Base-by-base conservation (phyloP, 35 echinoderm and acorn worm species). In the Patiria miniata region DNA sequence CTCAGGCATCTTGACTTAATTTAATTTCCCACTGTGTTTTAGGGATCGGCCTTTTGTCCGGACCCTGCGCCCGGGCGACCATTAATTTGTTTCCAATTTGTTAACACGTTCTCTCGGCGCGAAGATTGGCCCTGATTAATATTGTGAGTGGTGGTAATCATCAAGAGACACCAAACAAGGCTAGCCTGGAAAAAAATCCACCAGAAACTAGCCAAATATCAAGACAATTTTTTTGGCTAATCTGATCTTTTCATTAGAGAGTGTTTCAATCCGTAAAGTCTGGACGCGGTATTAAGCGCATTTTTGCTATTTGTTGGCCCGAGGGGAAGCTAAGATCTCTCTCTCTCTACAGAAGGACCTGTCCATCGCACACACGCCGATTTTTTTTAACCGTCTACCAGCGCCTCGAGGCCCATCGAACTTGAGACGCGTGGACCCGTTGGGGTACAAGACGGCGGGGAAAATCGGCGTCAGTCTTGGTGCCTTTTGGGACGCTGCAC, bases 31-130 rank as follows among this genome's bases (percentile, higher is more conserved):
- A 73, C 65, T 73, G 65, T 73, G 65, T 73, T 73, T 73, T 73
- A 12, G 65, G 26, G 65, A 73, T 26, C 65, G 29, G 8, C 65
- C 65, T 73, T 47, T 73, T 73, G 65, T 73, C 34, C 65, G 65
- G 42, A 14, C 65, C 65, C 26, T 73, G 34, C 34, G 65, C 65
- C 65, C 65, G 4, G 65, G 34, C 65, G 26, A 73, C 65, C 65
- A 32, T 73, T 32, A 73, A 73, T 73, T 73, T 73, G 65, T 73
- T 73, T 73, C 65, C 65, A 73, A 73, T 73, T 73, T 73, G 65
- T 73, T 73, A 73, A 73, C 65, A 73, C 65, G 34, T 73, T 73
- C 65, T 73, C 65, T 73, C 34, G 29, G 21, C 65, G 42, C 58
- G 65, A 73, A 73, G 65, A 73, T 73, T 73, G 65, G 65, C 65